Evolutionary conservation across 1,140 invertebrate species (phyloP), one percentile per base, ranked within the genome.

Genomic region (Cydia strobilella): DNA sequence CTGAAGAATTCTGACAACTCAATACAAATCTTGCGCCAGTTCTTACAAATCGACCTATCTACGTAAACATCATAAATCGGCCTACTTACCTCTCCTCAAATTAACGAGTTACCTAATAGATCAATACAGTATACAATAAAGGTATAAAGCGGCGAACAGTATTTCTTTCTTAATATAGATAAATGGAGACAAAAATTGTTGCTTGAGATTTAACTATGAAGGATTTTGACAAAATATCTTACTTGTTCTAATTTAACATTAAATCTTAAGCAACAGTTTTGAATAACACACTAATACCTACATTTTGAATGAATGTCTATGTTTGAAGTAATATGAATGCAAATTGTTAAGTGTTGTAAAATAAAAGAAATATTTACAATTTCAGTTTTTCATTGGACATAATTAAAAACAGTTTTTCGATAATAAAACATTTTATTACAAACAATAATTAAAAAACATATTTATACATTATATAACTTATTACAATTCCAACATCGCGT

Each of bases 381-480:
- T 2, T 65, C n/a, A 76, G 76, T 77, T 76, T 77, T 79, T 79
- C 83, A 76, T 72, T 69, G 63, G 6, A 66, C 1, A 59, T 23
- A 51, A 77, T 80, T 74, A 84, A 84, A 84, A 39, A 45, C 25
- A 18, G 31, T 18, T 76, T 76, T 35, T 84, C 77, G 76, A 88
- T 85, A 79, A 85, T 90, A 90, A 89, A 92, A 90, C 86, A 87
- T 90, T 92, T 92, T 92, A 92, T 89, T 92, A 91, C 86, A 92
- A 92, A 92, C 90, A 92, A 92, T 91, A 88, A 90, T 90, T 87
- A 85, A 84, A 91, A 92, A 90, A 92, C 87, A 92, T 85, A 83
- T 86, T 86, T 85, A 77, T 75, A 82, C 79, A 82, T 80, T 83
- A 82, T 82, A 84, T 82, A 85, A 81, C 78, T 86, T 77, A 80